These are phyloP conservation scores for Pampusana beccarii DNA, from an alignment of 2,113 vertebrate genomes.

Conservation along the genomic window DNA sequence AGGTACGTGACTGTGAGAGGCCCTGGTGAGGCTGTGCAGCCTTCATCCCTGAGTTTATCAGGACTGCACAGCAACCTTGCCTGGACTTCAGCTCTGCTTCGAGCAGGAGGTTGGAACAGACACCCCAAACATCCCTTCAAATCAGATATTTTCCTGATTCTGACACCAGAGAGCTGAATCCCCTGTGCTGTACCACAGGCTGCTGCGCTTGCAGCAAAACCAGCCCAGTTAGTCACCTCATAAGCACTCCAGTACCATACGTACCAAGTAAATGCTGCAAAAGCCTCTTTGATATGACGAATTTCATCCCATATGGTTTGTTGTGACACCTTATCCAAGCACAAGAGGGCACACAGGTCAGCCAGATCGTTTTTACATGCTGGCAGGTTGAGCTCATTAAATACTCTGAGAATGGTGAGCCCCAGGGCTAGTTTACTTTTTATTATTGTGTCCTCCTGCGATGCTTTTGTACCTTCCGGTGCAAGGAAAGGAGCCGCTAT, in stretches of 20 bases:
- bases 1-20: too few species aligned
- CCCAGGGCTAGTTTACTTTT: slow-evolving; percentile 57
- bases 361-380: accelerated
- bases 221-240: neutral
- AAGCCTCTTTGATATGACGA: neutral
- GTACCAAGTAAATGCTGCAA: neutral
- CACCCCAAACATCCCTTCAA: neutral
- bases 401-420: neutral
- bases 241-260: neutral
- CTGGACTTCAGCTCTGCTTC: neutral
- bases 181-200: neutral
- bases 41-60: neutral
- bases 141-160: neutral
- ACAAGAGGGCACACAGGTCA: slow-evolving; percentile 55
- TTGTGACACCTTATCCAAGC: neutral
- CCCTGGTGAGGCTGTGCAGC: neutral
- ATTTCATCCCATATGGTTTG: neutral
- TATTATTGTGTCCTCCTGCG: neutral
- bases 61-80: neutral
- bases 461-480: accelerated
- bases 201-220: neutral
- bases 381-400: accelerated
- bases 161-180: neutral
- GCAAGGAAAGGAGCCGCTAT: neutral
- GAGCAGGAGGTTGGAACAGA: neutral